Evolutionary conservation across 2,797 vertebrate species (phyloP).

Genomic region (Pipistrellus pipistrellus): DNA sequence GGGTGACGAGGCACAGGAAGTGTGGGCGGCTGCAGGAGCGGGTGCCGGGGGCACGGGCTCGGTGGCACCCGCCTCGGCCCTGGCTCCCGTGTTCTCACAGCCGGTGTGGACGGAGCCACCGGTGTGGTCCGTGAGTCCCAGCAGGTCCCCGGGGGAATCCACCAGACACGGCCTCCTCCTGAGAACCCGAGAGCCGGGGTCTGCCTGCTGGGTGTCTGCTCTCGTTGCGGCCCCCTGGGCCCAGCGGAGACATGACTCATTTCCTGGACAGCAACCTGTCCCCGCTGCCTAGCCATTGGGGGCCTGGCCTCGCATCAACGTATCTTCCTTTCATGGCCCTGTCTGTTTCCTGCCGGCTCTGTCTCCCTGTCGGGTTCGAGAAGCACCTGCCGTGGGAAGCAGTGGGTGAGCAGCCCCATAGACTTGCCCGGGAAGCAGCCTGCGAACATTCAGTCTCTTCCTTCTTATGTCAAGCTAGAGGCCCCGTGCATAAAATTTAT

Average conservation of each 20-base stretch:
- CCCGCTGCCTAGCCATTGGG: background rate
- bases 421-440: background rate
- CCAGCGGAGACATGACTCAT: constrained; percentile 17
- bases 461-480: no score
- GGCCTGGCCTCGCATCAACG: background rate
- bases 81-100: background rate
- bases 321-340: background rate
- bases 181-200: background rate
- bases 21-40: constrained; percentile 1
- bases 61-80: background rate
- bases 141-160: rapidly evolving
- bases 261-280: constrained; percentile 58
- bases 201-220: background rate
- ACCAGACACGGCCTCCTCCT: background rate
- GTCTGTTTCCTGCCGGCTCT: background rate
- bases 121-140: background rate
- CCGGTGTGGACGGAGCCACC: background rate
- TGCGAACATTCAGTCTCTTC: rapidly evolving
- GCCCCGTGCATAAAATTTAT: no score
- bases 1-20: constrained; percentile 19
- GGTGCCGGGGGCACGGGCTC: background rate
- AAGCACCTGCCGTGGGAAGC: background rate
- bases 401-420: rapidly evolving
- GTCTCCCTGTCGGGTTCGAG: background rate
- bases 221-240: background rate